These are phyloP conservation scores for Halictus rubicundus DNA, from an alignment of 1,140 invertebrate species.

Conservation along the genomic window DNA sequence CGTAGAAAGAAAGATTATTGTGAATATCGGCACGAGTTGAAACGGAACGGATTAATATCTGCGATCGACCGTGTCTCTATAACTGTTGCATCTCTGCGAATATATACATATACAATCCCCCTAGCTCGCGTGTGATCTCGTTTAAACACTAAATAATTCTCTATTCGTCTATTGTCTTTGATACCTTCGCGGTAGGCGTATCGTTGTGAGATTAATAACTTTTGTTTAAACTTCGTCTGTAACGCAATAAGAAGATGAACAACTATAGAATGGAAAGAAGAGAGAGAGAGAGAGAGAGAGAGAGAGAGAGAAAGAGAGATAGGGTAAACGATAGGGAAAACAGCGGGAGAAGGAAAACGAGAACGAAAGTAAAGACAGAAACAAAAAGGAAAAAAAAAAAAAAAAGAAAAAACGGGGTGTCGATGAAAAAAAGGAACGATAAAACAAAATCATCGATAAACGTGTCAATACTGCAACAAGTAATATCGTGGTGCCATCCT, in stretches of 20 bases:
- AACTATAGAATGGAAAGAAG: background rate
- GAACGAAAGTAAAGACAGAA: slow-evolving; percentile 16
- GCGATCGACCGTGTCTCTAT: slow-evolving; percentile 7
- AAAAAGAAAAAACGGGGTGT: slow-evolving; percentile 46
- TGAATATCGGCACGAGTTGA: background rate
- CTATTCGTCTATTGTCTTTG: slow-evolving; percentile 74
- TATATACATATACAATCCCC: slow-evolving; percentile 16
- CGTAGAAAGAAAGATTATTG: background rate
- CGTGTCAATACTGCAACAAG: slow-evolving; percentile 77
- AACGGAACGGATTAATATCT: slow-evolving; percentile 7
- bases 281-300: slow-evolving; percentile 3
- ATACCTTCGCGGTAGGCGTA: slow-evolving; percentile 57
- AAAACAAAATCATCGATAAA: slow-evolving; percentile 62
- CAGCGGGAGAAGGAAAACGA: background rate
- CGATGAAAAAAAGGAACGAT: slow-evolving; percentile 13
- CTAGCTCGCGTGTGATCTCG: slow-evolving; percentile 27
- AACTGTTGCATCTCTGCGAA: slow-evolving; percentile 16
- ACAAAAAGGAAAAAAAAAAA: slow-evolving; percentile 10
- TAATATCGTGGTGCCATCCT: slow-evolving; percentile 75
- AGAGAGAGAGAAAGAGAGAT: slow-evolving; percentile 22
- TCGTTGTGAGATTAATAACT: slow-evolving; percentile 62
- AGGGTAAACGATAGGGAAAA: background rate
- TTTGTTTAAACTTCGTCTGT: slow-evolving; percentile 48
- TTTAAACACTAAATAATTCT: slow-evolving; percentile 75
- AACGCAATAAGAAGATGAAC: slow-evolving; percentile 24